Conservation (phyloP, 2,888 invertebrate genomes). For the Heteromurus nitidus region DNA sequence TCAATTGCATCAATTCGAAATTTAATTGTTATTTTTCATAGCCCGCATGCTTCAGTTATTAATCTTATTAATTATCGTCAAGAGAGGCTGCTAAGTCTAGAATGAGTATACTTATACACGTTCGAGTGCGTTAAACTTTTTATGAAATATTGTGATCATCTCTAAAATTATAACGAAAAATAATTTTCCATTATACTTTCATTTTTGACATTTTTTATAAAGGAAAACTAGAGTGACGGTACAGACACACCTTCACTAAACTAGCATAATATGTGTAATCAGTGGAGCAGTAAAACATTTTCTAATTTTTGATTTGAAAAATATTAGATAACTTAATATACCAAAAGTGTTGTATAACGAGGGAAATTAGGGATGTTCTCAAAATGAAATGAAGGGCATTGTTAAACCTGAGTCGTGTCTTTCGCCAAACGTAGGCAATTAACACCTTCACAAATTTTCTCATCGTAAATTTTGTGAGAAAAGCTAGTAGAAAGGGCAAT, state of each 20-base stretch:
- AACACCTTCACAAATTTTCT: too few relatives aligned
- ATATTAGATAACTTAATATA: constrained; percentile 1
- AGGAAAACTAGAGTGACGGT: not conserved
- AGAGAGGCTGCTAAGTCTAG: not conserved
- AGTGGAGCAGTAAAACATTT: constrained; percentile 18
- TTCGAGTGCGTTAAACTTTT: too few relatives aligned
- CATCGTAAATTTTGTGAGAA: too few relatives aligned
- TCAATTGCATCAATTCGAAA: too few relatives aligned
- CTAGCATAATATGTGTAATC: not conserved
- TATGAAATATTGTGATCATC: too few relatives aligned
- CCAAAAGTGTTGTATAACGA: not conserved
- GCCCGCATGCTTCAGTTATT: not conserved
- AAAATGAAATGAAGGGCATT: not conserved
- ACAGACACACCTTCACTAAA: not conserved
- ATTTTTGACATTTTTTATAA: constrained; percentile 5
- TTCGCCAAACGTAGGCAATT: too few relatives aligned
- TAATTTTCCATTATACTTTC: constrained; percentile 12
- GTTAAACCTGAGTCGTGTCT: not conserved
- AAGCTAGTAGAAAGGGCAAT: not conserved
- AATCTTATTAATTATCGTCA: too few relatives aligned
- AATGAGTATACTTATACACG: not conserved
- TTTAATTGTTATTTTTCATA: constrained; percentile 8
- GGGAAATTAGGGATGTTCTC: too few relatives aligned
- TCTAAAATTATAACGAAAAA: constrained; percentile 14
- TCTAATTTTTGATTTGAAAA: not conserved